Conservation (phyloP, 2,797 vertebrate genomes). For the Poeciliopsis gracilis region DNA sequence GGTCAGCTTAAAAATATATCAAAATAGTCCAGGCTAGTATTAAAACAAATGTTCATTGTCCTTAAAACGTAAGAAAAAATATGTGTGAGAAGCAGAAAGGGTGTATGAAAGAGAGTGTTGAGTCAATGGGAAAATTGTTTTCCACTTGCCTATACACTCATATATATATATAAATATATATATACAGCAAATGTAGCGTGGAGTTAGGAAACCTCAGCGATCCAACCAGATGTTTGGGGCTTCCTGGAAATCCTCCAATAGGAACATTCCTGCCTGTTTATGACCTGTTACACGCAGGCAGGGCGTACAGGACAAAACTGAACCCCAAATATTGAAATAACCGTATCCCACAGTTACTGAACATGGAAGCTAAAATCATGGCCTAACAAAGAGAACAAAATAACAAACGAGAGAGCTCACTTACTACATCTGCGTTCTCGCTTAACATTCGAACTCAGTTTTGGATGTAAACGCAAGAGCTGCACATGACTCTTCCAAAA, state of each 20-base stretch:
- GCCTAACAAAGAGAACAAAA: slow-evolving; percentile 27
- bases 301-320: slow-evolving; percentile 50
- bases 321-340: slow-evolving; percentile 62
- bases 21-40: neutral
- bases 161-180: slow-evolving; percentile 48
- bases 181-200: slow-evolving; percentile 69
- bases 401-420: slow-evolving; percentile 20
- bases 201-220: slow-evolving; percentile 71
- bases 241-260: slow-evolving; percentile 75
- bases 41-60: neutral
- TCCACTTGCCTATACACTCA: slow-evolving; percentile 37
- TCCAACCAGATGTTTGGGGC: slow-evolving; percentile 73
- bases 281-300: slow-evolving; percentile 74
- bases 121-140: slow-evolving; percentile 58
- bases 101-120: slow-evolving; percentile 31
- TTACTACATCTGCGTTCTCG: slow-evolving; percentile 46
- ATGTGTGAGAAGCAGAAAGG: slow-evolving; percentile 1
- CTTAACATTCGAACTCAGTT: slow-evolving; percentile 42
- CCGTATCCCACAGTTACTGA: slow-evolving; percentile 37
- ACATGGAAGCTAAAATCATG: slow-evolving; percentile 34
- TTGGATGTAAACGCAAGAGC: slow-evolving; percentile 15
- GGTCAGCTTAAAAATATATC: neutral
- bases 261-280: slow-evolving; percentile 83
- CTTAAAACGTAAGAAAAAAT: neutral
- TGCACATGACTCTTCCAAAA: slow-evolving; percentile 22